Base-by-base conservation (phyloP, 2,113 vertebrate species). In the Notechis scutatus region DNA sequence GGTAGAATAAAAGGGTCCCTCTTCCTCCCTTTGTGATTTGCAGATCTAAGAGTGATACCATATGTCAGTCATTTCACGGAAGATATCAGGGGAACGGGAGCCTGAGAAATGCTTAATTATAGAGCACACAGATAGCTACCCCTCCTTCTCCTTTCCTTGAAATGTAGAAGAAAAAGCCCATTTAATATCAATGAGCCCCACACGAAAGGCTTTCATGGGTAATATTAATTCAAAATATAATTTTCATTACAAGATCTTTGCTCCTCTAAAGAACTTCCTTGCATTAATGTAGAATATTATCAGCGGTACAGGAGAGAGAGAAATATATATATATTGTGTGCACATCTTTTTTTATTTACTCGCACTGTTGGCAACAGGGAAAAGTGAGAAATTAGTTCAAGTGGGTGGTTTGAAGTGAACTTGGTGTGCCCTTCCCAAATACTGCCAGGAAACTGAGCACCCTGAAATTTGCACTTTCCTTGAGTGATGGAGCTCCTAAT, bases 1-100 rank as follows among this genome's bases (percentile, higher is more conserved):
- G 93, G 93, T 94, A 93, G 96, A 96, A 97, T 97, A 96, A 97
- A 97, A 97, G 96, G 94, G 96, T 94, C 95, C 96, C 92, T 96
- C 95, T 96, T 90, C 90, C 95, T 93, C 91, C 64, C 94, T 96
- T 97, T 97, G 96, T 95, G 94, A 94, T 94, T 97, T 96, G 93
- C 93, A 96, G 92, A 96, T 96, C 95, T 96, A 94, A 95, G 94
- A 96, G 93, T 95, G 95, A 95, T 95, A 96, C 93, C 90, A 45
- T 93, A 94, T 97, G 96, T 96, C 96, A 96, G 96, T 96, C 95
- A 96, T 94, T 91, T 90, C 93, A 95, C 96, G 93, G 96, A 95
- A 93, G 94, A 92, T 95, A 96, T 96, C 95, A 94, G 93, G 92
- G 87, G 88, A 95, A 95, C 94, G 64, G 93, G 95, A 90, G 93